A percentile compares a stretch with the other conserved stretches of the same genome.
phyloP scores from a whole-genome alignment of 2,888 invertebrate genomes.

The Latrodectus hesperus region DNA sequence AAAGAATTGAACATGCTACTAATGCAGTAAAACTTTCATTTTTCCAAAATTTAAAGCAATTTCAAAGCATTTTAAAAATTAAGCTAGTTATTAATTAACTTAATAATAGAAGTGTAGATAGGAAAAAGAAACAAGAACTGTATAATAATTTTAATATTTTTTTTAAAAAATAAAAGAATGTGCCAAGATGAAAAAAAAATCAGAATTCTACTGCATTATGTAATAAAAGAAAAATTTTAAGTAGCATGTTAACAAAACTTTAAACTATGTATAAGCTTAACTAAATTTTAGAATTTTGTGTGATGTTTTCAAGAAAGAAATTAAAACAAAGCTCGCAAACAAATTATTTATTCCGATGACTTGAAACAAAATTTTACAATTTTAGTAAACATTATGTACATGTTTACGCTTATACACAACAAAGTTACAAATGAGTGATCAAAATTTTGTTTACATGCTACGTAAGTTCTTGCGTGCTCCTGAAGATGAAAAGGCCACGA shows the following conservation, averaged over 20 bases:
- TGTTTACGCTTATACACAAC: constrained; percentile 40
- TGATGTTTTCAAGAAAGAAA: constrained; percentile 35
- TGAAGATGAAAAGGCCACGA: constrained; percentile 43
- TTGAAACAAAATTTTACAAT: constrained; percentile 47
- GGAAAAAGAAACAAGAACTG: no score
- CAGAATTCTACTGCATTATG: neutral
- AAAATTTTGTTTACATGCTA: constrained; percentile 61
- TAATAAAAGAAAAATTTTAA: neutral
- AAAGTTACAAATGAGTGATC: constrained; percentile 30
- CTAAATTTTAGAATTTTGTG: constrained; percentile 19
- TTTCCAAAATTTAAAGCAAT: neutral
- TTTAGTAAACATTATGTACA: neutral
- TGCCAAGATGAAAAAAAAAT: neutral
- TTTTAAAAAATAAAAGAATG: constrained; percentile 13
- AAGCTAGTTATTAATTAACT: no score
- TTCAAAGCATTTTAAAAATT: no score
- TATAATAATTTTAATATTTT: neutral
- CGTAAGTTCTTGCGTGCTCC: constrained; percentile 41
- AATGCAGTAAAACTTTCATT: neutral
- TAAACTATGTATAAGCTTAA: constrained; percentile 33
- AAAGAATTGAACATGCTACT: neutral
- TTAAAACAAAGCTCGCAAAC: constrained; percentile 36
- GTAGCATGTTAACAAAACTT: constrained; percentile 62
- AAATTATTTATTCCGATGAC: constrained; percentile 38
- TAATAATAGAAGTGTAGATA: no score